A percentile compares a stretch with the other conserved stretches of the same genome.
phyloP scores from a whole-genome alignment of 1,140 invertebrate genomes.

The Ptiloglossa arizonensis region DNA sequence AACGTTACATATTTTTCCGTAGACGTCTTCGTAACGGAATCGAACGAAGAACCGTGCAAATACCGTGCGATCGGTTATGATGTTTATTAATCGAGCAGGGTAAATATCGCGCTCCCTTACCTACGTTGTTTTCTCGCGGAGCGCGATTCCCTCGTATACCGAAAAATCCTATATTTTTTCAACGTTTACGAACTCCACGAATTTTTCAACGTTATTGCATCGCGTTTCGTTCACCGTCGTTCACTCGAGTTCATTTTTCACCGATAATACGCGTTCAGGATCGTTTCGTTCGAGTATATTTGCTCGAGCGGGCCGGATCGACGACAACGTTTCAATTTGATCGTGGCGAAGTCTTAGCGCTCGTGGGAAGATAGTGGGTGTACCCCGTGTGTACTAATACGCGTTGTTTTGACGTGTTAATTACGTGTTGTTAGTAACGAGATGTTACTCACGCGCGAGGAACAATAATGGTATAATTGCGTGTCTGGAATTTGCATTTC shows the following conservation, averaged over 20 bases:
- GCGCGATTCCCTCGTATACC: background rate
- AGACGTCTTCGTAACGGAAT: constrained; percentile 50
- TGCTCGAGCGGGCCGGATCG: too few relatives aligned
- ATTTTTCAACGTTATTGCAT: background rate
- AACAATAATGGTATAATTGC: constrained; percentile 1
- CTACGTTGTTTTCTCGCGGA: background rate
- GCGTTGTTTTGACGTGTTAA: constrained; percentile 9
- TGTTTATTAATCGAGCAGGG: constrained; percentile 56
- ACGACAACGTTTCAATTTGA: background rate
- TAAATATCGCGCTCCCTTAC: constrained; percentile 53
- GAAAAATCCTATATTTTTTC: background rate
- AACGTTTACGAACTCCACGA: background rate
- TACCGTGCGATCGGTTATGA: constrained; percentile 49
- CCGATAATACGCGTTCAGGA: too few relatives aligned
- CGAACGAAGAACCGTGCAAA: constrained; percentile 55
- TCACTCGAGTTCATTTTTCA: too few relatives aligned
- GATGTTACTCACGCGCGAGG: background rate
- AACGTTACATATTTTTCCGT: constrained; percentile 62
- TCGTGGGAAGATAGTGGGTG: background rate
- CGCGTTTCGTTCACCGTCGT: too few relatives aligned
- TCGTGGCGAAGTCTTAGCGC: background rate
- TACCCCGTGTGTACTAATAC: background rate
- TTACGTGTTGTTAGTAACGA: background rate
- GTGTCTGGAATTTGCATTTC: background rate
- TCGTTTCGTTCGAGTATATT: too few relatives aligned